Conservation (phyloP, 2,113 vertebrate species). For the Centropus bengalensis region DNA sequence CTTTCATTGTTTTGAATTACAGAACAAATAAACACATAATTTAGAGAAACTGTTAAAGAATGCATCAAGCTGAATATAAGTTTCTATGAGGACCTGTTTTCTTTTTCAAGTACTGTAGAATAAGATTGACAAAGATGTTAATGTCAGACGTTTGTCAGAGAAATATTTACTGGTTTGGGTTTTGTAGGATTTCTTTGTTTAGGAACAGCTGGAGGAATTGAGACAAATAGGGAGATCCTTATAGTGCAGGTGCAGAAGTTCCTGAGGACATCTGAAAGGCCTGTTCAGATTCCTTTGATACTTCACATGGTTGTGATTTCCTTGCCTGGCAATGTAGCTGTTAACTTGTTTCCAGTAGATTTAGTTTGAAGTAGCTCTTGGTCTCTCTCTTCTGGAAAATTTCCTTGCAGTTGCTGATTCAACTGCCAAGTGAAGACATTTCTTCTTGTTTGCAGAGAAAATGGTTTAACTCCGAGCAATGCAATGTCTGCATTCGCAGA, state of each 20-base stretch:
- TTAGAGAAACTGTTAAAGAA: neutral
- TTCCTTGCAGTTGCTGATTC: slow-evolving; percentile 28
- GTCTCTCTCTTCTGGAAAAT: neutral
- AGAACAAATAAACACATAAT: neutral
- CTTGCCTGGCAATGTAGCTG: neutral
- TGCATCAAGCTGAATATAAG: neutral
- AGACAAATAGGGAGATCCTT: neutral
- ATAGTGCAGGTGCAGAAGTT: neutral
- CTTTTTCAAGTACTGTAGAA: neutral
- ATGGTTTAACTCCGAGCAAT: slow-evolving; percentile 40
- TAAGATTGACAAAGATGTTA: neutral
- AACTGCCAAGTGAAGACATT: slow-evolving; percentile 38
- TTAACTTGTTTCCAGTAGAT: neutral
- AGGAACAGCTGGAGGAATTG: neutral
- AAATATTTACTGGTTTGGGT: neutral
- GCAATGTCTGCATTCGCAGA: slow-evolving; percentile 2
- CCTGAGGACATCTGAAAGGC: neutral
- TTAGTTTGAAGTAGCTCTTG: neutral
- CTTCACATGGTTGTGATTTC: neutral
- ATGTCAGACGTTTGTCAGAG: neutral
- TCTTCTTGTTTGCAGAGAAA: slow-evolving; percentile 55
- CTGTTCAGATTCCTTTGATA: neutral
- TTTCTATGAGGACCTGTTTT: neutral
- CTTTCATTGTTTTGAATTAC: neutral
- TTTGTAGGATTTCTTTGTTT: neutral